Conservation (phyloP, 2,113 vertebrate genomes). For the Ceratotherium simum region DNA sequence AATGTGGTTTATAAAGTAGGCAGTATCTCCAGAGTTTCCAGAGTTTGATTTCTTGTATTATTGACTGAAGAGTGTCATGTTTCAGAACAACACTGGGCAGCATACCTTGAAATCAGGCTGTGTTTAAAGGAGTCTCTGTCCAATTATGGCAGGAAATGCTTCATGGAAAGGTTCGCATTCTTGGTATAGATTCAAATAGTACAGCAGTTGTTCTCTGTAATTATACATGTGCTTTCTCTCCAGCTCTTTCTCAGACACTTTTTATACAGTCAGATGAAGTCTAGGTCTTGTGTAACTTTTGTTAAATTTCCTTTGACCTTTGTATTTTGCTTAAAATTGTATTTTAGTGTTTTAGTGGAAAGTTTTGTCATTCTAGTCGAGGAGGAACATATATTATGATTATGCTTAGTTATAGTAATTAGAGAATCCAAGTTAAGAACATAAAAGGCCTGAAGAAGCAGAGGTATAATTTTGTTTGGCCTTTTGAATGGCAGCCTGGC, state of each 20-base stretch:
- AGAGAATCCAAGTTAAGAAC: constrained; percentile 20
- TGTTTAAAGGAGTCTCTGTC: constrained; percentile 77
- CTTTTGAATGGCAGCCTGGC: not conserved
- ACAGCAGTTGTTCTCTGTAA: constrained; percentile 65
- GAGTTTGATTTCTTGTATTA: constrained; percentile 80
- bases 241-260: constrained; percentile 13
- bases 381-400: not conserved
- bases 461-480: not conserved
- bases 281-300: not conserved
- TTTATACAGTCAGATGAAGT: not conserved
- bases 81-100: constrained; percentile 85
- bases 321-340: constrained; percentile 44
- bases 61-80: constrained; percentile 77
- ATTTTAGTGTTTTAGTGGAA: constrained; percentile 18
- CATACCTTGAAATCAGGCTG: constrained; percentile 83
- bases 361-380: not conserved
- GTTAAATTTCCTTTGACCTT: constrained; percentile 41
- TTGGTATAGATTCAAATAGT: constrained; percentile 57
- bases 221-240: not conserved
- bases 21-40: constrained; percentile 90
- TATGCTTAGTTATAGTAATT: not conserved
- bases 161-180: constrained; percentile 76
- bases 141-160: constrained; percentile 85
- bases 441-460: not conserved
- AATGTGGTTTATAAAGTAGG: constrained; percentile 90